Conservation (phyloP, 1,140 invertebrate species). For the Oppia nitens region DNA sequence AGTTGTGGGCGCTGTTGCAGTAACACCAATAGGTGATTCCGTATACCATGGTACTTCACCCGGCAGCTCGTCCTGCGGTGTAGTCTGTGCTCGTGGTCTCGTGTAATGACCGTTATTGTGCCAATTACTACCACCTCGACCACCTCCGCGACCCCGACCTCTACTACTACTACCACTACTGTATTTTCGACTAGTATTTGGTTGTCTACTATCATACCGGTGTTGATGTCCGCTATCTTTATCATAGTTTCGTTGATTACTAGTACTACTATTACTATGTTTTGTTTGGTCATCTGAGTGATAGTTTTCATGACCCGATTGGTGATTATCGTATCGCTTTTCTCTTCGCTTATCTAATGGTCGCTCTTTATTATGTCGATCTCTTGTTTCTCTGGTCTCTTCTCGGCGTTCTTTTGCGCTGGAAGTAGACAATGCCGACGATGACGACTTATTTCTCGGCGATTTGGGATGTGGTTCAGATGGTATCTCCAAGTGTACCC, state of each 20-base stretch:
- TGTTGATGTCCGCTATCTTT: neutral
- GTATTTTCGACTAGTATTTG: neutral
- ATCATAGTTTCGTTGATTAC: too few species aligned
- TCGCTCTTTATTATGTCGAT: neutral
- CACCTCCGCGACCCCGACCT: neutral
- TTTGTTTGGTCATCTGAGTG: neutral
- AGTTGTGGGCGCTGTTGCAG: too few species aligned
- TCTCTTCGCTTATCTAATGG: neutral
- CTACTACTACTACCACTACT: too few species aligned
- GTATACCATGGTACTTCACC: neutral
- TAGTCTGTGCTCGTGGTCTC: neutral
- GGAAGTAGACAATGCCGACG: too few species aligned
- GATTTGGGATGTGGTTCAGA: constrained; percentile 23
- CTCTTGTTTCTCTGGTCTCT: too few species aligned
- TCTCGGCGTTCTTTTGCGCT: neutral
- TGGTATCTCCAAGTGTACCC: constrained; percentile 55
- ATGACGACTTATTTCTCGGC: neutral
- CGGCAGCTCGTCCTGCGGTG: neutral
- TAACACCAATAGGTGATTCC: neutral
- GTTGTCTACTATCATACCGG: neutral
- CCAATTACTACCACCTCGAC: neutral
- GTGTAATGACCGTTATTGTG: neutral
- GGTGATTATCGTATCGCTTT: neutral
- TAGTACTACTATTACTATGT: neutral
- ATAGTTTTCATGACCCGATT: neutral